Evolutionary conservation across 2,888 invertebrate species (phyloP), one percentile per base, ranked within the genome.

Genomic region (Drosophila kokeensis): DNA sequence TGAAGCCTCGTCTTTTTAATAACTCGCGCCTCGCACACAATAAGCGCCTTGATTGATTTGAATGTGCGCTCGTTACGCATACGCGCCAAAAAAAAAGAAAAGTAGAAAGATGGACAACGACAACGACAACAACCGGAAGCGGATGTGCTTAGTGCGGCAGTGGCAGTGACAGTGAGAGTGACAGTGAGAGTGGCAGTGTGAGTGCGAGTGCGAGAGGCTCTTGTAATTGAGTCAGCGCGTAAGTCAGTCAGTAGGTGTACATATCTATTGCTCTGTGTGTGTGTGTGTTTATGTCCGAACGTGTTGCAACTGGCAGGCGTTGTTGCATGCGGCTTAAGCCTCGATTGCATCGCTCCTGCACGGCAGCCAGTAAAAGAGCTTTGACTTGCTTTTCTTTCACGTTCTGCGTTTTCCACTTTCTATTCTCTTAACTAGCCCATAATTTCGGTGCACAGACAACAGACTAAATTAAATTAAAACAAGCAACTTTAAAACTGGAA

Each of bases 61-160:
- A 89, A 82, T 85, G 82, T 72, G 67, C 71, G 74, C 89, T 85
- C 85, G 89, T 85, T 85, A 89, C 77, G 85, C 82, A 79, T 81
- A 76, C 86, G 70, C 87, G 81, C 83, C 82, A 82, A 83, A 82
- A 85, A 69, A 6, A 69, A 6, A 11, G 2, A 36, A 13, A 38
- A 1, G 4, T 36, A 24, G 73, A 49, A 63, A 34, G 27, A 24
- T 45, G 45, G 24, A 45, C 45, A 45, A 21, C n/a, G 38, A 38
- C 38, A 38, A 65, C 70, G 70, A 36, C 34, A 69, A 53, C 69
- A 83, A 85, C 58, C 83, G 85, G 85, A 83, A 88, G 80, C 83
- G 87, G 87, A 87, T 82, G 82, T 84, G 80, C 80, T 86, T 83
- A 78, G 76, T 81, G 84, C 67, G 64, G 73, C 64, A 54, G 57